phyloP scores from a whole-genome alignment of 2,888 invertebrate species.

The Tetranychus truncatus region DNA sequence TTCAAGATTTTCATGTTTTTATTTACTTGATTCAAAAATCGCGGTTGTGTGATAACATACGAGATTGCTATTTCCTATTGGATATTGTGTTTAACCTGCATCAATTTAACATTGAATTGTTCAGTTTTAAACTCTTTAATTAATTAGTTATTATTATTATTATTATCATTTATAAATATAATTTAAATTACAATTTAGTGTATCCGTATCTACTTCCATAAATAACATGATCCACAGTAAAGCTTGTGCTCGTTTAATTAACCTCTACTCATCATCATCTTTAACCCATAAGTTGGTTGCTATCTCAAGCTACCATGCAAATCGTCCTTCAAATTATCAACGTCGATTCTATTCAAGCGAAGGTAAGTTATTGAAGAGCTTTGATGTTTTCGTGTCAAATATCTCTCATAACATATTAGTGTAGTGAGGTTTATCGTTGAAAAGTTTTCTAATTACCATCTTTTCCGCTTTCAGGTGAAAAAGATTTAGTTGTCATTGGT shows the following conservation, averaged over 20 bases:
- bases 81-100: not conserved
- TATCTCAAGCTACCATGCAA: not conserved
- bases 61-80: not conserved
- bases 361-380: not conserved
- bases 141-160: not conserved
- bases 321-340: not conserved
- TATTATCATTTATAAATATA: not conserved
- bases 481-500: slow-evolving; percentile 86
- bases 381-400: no score
- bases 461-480: slow-evolving; percentile 11
- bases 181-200: no score
- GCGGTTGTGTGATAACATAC: not conserved
- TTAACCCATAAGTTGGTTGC: not conserved
- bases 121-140: not conserved
- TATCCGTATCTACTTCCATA: no score
- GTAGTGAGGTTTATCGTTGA: no score
- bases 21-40: not conserved
- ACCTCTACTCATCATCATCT: not conserved
- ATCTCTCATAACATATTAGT: no score
- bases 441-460: not conserved
- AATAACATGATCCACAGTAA: not conserved
- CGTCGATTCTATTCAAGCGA: not conserved
- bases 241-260: not conserved
- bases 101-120: not conserved
- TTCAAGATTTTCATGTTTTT: no score